Percentiles rank a stretch among this genome's conserved stretches.
These are phyloP conservation scores for Nyctibius grandis DNA, from an alignment of 2,797 vertebrate genomes.

Conservation along the genomic window DNA sequence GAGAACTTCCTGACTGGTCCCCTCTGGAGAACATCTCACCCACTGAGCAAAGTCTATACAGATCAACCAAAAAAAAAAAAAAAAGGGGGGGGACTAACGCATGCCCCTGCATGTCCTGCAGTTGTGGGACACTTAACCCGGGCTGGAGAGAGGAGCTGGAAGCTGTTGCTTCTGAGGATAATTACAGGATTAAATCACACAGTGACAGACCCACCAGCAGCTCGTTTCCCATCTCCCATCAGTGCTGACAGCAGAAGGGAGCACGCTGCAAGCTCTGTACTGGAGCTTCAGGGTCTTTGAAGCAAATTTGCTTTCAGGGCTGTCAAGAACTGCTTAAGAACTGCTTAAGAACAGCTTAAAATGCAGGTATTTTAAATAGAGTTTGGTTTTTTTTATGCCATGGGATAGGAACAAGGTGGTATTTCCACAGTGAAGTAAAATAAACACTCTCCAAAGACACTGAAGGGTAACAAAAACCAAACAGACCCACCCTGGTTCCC, in stretches of 20 bases:
- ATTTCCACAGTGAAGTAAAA: not conserved
- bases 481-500: not conserved
- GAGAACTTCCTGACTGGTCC: not conserved
- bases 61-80: not conserved
- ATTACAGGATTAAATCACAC: not conserved
- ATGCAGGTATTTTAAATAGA: not conserved
- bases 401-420: not conserved
- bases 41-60: not conserved
- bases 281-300: not conserved
- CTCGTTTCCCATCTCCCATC: fast-evolving
- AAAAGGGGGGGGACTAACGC: no score
- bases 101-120: not conserved
- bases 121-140: not conserved
- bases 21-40: not conserved
- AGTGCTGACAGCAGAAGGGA: not conserved
- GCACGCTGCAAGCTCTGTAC: not conserved
- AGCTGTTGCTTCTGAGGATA: not conserved
- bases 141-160: not conserved
- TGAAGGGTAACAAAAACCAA: not conserved
- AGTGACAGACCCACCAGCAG: fast-evolving
- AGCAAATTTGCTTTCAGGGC: not conserved
- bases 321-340: not conserved
- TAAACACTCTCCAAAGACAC: not conserved
- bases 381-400: not conserved
- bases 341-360: not conserved